Percentiles rank a stretch among this genome's conserved stretches.
Conservation (phyloP, 2,113 vertebrate genomes). For the Megalops atlanticus region DNA sequence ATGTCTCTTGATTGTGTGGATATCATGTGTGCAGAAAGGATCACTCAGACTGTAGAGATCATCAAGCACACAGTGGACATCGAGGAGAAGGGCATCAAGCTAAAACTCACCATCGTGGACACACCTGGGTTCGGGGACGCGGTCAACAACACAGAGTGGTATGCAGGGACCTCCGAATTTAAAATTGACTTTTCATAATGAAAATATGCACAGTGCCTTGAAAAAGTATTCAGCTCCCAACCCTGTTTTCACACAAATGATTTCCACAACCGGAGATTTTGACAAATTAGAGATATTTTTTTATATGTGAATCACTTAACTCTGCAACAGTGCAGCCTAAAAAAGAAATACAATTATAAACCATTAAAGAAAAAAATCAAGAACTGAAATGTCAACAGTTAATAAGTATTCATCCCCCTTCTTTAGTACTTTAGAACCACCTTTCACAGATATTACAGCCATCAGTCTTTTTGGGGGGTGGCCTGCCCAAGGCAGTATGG, state of each 20-base stretch:
- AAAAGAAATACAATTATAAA: too few species aligned
- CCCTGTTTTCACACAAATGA: not conserved
- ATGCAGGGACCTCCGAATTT: slow-evolving; percentile 5
- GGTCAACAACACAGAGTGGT: slow-evolving; percentile 66
- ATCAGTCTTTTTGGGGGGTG: too few species aligned
- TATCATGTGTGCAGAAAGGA: slow-evolving; percentile 59
- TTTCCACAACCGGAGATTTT: not conserved
- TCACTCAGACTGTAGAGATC: slow-evolving; percentile 66
- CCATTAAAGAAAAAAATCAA: too few species aligned
- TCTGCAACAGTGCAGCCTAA: too few species aligned
- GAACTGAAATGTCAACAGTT: too few species aligned
- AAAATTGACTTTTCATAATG: not conserved
- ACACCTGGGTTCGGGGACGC: slow-evolving; percentile 76
- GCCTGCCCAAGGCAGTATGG: too few species aligned
- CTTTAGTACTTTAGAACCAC: too few species aligned
- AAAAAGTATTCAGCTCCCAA: too few species aligned
- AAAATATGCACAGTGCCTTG: not conserved
- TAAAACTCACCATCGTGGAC: slow-evolving; percentile 73
- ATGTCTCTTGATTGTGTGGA: not conserved
- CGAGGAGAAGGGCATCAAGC: slow-evolving; percentile 87
- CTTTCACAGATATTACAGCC: too few species aligned
- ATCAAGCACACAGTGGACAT: slow-evolving; percentile 85
- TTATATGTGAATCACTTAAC: too few species aligned
- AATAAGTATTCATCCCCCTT: too few species aligned
- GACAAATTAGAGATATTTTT: not conserved